Conservation (phyloP, 2,888 invertebrate species). For the Esperia sulphurella region DNA sequence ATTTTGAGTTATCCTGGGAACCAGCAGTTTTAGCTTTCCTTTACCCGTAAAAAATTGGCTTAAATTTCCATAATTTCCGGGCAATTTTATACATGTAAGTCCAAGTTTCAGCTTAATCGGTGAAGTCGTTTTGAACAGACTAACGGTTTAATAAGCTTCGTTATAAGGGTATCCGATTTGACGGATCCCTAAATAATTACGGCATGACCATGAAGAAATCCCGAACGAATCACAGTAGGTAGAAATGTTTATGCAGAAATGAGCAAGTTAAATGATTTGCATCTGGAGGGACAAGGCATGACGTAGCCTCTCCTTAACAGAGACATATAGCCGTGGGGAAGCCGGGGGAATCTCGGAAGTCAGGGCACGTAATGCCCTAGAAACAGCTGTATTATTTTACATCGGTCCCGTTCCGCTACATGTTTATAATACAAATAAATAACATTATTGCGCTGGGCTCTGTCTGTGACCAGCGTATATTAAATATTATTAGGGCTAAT, state of each 20-base stretch:
- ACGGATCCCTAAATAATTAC: no score
- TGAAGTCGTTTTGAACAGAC: no score
- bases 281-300: constrained; percentile 21
- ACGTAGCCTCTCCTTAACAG: constrained; percentile 18
- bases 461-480: not conserved
- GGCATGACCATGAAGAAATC: no score
- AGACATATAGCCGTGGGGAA: constrained; percentile 16
- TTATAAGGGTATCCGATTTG: no score
- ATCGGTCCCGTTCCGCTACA: constrained; percentile 27
- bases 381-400: constrained; percentile 44
- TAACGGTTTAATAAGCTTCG: no score
- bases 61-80: no score
- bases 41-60: no score
- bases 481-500: not conserved
- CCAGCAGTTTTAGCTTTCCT: no score
- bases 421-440: constrained; percentile 32
- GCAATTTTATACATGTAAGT: no score
- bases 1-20: no score
- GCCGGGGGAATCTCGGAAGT: constrained; percentile 20
- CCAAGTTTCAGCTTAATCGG: no score
- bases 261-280: constrained; percentile 28
- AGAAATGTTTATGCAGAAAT: not conserved
- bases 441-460: constrained; percentile 13
- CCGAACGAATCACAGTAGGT: no score
- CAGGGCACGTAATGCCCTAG: constrained; percentile 39